Evolutionary conservation across 1,140 invertebrate genomes (phyloP), one percentile per base, ranked within the genome.

Genomic region (Eriocheir sinensis): DNA sequence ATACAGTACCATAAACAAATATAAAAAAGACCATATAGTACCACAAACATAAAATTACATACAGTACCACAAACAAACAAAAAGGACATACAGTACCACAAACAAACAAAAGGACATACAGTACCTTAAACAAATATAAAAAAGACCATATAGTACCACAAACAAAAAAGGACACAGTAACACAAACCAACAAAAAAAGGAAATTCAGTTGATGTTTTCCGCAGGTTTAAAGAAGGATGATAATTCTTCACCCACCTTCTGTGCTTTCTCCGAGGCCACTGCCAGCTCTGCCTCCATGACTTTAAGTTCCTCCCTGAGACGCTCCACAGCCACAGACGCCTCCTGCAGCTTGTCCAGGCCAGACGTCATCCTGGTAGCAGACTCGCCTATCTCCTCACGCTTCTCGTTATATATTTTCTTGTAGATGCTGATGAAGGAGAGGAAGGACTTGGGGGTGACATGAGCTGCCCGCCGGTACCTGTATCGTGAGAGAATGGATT

Each of bases 361-460:
- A 85, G 98, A 99, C 96, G 99, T 99, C 98, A 99, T 99, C 96
- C 99, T 97, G 94, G 98, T 97, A 40, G 98, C 98, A 48, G 99
- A 98, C 96, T 99, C 98, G 3, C 98, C 98, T 79, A 99, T 97
- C 97, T 99, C 98, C 96, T 98, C 98, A 96, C 98, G 98, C 97
- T 99, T 98, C 97, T 95, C 98, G 97, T 85, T 93, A 96, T 99
- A 99, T 95, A 99, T 98, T 90, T 98, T 98, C 97, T 99, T 99
- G 96, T 99, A 99, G 36, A 99, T 98, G 89, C 98, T 98, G 93
- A 99, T 98, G 96, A 99, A 99, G 96, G 99, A 99, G 27, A 99
- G 97, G 97, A 99, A 99, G 0, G 99, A 99, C 97, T 99, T 99
- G 12, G 99, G 99, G 32, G 99, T 99, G 6, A 99, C 99, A 97